Percentiles rank a stretch among this genome's conserved stretches.
Conservation (phyloP, 2,113 vertebrate genomes). For the Sylvia atricapilla region DNA sequence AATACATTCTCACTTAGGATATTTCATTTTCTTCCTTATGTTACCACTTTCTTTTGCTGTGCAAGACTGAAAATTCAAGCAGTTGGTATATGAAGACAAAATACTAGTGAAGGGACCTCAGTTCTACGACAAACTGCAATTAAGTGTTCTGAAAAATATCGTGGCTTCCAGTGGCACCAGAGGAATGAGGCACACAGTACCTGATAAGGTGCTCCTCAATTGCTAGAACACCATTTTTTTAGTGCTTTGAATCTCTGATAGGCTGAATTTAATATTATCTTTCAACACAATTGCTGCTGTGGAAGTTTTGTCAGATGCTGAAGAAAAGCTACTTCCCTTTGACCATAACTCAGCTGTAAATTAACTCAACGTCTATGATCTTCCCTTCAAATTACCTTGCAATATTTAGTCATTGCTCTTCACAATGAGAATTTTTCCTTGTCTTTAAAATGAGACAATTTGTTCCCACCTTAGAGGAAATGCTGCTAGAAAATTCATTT, state of each 20-base stretch:
- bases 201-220: neutral
- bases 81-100: neutral
- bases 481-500: neutral
- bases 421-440: neutral
- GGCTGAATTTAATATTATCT: neutral
- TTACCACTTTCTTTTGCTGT: neutral
- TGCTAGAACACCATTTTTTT: neutral
- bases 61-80: constrained; percentile 6
- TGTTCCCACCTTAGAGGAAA: neutral
- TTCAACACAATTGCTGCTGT: neutral
- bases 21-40: constrained; percentile 2
- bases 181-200: neutral
- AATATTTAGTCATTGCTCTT: neutral
- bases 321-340: neutral
- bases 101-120: neutral
- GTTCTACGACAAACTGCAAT: neutral
- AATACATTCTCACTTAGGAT: neutral
- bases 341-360: neutral
- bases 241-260: neutral
- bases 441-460: neutral
- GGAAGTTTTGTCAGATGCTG: neutral
- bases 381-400: neutral
- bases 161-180: neutral
- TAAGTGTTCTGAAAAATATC: neutral
- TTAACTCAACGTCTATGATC: neutral